Evolutionary conservation across 2,797 vertebrate species (phyloP).

Genomic region (Synaphobranchus kaupii): DNA sequence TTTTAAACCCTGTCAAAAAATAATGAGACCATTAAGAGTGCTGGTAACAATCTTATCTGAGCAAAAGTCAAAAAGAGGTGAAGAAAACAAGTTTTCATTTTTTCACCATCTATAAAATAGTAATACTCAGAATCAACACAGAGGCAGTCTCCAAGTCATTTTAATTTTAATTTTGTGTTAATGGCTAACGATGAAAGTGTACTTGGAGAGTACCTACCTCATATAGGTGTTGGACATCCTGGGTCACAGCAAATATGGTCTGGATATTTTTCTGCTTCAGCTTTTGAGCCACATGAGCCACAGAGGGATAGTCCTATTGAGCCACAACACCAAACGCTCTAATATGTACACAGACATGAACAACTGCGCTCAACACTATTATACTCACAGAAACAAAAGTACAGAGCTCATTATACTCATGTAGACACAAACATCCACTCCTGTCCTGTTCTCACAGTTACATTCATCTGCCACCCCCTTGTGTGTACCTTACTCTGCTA

Average conservation of each 20-base stretch:
- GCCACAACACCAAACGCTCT: neutral
- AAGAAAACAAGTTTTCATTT: neutral
- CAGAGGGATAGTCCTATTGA: slow-evolving; percentile 42
- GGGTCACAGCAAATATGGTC: slow-evolving; percentile 41
- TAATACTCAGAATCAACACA: neutral
- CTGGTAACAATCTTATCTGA: neutral
- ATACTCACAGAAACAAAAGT: neutral
- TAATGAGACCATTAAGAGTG: slow-evolving; percentile 5
- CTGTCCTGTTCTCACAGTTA: neutral
- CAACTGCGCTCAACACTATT: neutral
- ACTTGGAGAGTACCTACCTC: slow-evolving; percentile 28
- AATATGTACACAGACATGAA: neutral
- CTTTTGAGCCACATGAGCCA: slow-evolving; percentile 40
- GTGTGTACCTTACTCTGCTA: too few species aligned
- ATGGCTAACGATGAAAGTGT: neutral
- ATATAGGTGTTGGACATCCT: slow-evolving; percentile 42
- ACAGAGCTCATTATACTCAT: neutral
- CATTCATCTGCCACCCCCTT: too few species aligned
- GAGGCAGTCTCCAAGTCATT: neutral
- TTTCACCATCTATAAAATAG: neutral
- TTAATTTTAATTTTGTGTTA: neutral
- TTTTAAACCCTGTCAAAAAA: slow-evolving; percentile 32
- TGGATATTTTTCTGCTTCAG: slow-evolving; percentile 42
- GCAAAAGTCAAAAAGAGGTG: neutral
- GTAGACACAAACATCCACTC: neutral